A percentile compares a stretch with the other conserved stretches of the same genome.
phyloP scores from a whole-genome alignment of 2,113 vertebrate genomes.

The Emydocephalus ijimae region DNA sequence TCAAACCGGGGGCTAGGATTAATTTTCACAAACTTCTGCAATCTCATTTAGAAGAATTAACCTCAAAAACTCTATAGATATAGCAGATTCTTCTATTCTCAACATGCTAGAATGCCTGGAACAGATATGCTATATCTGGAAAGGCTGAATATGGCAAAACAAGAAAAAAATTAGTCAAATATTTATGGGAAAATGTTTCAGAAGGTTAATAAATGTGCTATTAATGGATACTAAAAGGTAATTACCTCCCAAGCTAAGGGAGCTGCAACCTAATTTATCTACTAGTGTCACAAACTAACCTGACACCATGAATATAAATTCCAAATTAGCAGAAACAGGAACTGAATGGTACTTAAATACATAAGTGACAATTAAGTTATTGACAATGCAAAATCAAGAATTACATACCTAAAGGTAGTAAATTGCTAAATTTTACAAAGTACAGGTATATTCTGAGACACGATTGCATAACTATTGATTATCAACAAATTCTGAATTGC shows the following conservation, averaged over 20 bases:
- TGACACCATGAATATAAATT: conserved; percentile 47
- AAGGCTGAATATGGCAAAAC: not conserved
- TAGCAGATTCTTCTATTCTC: not conserved
- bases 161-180: conserved; percentile 4
- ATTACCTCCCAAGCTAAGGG: not conserved
- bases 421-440: conserved; percentile 13
- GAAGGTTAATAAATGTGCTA: not conserved
- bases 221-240: not conserved
- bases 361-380: conserved; percentile 58
- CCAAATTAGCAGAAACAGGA: conserved; percentile 39
- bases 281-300: conserved; percentile 22
- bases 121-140: conserved; percentile 22
- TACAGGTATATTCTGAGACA: conserved; percentile 10
- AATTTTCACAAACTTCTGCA: not conserved
- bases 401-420: conserved; percentile 57
- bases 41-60: not conserved
- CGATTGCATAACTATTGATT: conserved; percentile 25
- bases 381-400: conserved; percentile 54
- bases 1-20: not conserved
- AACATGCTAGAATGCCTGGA: not conserved
- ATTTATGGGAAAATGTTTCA: not conserved
- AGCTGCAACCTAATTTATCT: conserved; percentile 24
- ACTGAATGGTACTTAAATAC: conserved; percentile 55
- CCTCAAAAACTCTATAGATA: not conserved
- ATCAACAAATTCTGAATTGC: not conserved